Percentiles rank a stretch among this genome's conserved stretches.
phyloP scores from a whole-genome alignment of 2,888 invertebrate species.

The Hipparchia sbordonii region DNA sequence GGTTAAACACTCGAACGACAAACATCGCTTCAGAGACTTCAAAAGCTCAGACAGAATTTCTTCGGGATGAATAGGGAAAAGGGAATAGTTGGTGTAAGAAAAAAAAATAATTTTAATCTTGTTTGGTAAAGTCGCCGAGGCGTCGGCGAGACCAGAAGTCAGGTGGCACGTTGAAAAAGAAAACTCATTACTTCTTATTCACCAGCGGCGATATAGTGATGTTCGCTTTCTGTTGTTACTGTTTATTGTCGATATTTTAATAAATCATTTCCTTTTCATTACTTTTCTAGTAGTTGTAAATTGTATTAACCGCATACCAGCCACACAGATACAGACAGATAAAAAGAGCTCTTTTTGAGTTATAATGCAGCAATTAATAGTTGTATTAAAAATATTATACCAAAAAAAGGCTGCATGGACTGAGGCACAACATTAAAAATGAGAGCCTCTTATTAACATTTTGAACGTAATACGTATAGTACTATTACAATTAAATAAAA shows the following conservation, averaged over 20 bases:
- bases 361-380: no score
- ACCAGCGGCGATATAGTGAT: conserved; percentile 57
- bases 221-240: conserved; percentile 32
- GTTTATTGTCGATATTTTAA: background rate
- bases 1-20: conserved; percentile 49
- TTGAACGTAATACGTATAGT: no score
- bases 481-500: no score
- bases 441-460: no score
- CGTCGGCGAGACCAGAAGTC: conserved; percentile 68
- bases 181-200: conserved; percentile 81
- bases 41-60: conserved; percentile 48
- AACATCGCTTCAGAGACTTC: conserved; percentile 46
- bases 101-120: conserved; percentile 75
- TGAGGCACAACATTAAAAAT: no score
- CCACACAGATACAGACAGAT: background rate
- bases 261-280: background rate
- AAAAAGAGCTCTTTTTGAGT: no score
- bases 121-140: conserved; percentile 67
- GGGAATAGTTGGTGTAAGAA: conserved; percentile 50
- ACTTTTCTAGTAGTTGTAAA: background rate
- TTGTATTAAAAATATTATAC: no score
- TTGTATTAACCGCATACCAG: background rate
- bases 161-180: conserved; percentile 75
- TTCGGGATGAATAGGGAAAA: conserved; percentile 47
- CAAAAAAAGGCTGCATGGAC: no score